A percentile compares a stretch with the other conserved stretches of the same genome.
These are phyloP conservation scores for Mallateleia sp. DNA, from an alignment of 2,888 invertebrate species.

Conservation along the genomic window DNA sequence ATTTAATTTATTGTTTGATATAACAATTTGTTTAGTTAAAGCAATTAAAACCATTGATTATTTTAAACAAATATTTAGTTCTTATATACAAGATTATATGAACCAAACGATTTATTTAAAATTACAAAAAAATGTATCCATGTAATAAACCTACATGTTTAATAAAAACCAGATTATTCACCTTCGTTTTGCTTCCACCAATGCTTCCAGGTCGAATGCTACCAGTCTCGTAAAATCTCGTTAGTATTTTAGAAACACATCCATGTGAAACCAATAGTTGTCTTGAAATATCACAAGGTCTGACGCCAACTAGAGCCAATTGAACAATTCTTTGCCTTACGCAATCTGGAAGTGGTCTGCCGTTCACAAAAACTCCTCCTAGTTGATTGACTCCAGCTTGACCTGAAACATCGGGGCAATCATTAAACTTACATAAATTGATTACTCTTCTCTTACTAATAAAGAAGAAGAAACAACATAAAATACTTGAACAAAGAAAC, in stretches of 20 bases:
- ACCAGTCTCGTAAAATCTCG: conserved; percentile 99
- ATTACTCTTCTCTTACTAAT: background rate
- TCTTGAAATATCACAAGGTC: conserved; percentile 99
- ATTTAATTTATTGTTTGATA: too few species aligned
- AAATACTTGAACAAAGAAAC: conserved; percentile 1
- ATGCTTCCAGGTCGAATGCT: conserved; percentile 98
- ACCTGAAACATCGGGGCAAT: too few species aligned
- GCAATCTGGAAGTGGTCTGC: conserved; percentile 98
- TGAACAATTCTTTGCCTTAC: conserved; percentile 98
- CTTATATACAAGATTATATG: too few species aligned
- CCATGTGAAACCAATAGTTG: conserved; percentile 99
- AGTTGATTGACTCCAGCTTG: conserved; percentile 98
- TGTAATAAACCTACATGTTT: too few species aligned
- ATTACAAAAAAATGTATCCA: too few species aligned
- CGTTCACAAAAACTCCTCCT: conserved; percentile 99
- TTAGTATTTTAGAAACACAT: conserved; percentile 99
- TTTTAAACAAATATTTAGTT: too few species aligned
- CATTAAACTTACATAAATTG: too few species aligned
- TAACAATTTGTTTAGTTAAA: too few species aligned
- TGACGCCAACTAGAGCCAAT: conserved; percentile 97
- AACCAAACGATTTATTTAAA: too few species aligned
- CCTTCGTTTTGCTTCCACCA: conserved; percentile 98
- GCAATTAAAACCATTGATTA: too few species aligned
- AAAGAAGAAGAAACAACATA: background rate
- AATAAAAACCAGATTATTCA: conserved; percentile 88